Evolutionary conservation across 2,113 vertebrate species (phyloP), one percentile per base, ranked within the genome.

Genomic region (Lophochroa leadbeateri): DNA sequence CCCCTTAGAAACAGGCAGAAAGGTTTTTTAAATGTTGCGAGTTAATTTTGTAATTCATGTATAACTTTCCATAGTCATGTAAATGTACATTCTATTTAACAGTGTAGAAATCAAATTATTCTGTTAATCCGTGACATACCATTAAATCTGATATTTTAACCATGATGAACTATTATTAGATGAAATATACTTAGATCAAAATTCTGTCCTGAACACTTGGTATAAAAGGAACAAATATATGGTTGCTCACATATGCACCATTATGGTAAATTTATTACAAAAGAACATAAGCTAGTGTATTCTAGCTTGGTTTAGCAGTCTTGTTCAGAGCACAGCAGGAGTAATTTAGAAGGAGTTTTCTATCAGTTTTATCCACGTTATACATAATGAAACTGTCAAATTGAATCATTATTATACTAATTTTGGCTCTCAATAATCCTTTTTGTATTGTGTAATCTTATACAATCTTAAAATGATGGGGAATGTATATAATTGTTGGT

Each of bases 141-240:
- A 93, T 93, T 95, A 93, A 92, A 94, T 95, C 47, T 94, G 75
- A 86, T 96, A 95, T 82, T 95, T 93, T 90, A 94, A 90, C 88
- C 57, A 39, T 57, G 71, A 93, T 92, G 86, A 95, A 90, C 67
- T 95, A 74, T 82, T 95, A 97, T 95, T 94, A 96, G 67, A 74
- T 82, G 41, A 88, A 96, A 93, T 96, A 79, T 94, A 94, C 85
- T 95, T 95, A 95, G 82, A 95, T 84, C 68, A 95, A 95, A 94
- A 86, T 84, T 74, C 65, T 94, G 76, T 92, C 83, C 80, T 63
- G 67, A 87, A 82, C 69, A 88, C 77, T 96, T 87, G 41, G 29
- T 58, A 81, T 81, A 78, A 86, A 94, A 84, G 39, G 49, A 90
- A 82, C 79, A 92, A 91, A 94, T 82, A 68, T 69, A 85, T 75